Conservation (phyloP, 2,888 invertebrate genomes). For the Rutpela maculata region DNA sequence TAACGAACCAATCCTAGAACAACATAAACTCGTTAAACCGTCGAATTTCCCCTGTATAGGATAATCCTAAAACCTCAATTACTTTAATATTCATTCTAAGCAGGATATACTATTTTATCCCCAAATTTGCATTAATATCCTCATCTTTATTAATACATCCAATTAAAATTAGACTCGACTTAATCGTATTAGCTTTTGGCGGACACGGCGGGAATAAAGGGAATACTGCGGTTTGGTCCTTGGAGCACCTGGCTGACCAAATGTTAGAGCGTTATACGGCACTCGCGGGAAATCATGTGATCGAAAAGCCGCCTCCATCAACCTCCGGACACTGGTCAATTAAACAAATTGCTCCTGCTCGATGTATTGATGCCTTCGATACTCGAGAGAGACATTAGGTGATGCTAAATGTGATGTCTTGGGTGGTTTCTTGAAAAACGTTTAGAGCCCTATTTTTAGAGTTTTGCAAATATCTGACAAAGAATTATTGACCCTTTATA, state of each 20-base stretch:
- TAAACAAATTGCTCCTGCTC: slow-evolving; percentile 44
- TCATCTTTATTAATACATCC: slow-evolving; percentile 17
- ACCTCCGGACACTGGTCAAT: slow-evolving; percentile 43
- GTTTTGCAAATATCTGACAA: neutral
- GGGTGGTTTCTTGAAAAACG: slow-evolving; percentile 11
- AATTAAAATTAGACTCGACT: slow-evolving; percentile 2
- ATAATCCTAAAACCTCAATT: slow-evolving; percentile 2
- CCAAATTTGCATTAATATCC: slow-evolving; percentile 4
- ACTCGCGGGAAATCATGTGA: slow-evolving; percentile 62
- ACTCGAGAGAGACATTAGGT: slow-evolving; percentile 35
- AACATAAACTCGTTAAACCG: too few species aligned
- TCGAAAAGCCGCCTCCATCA: slow-evolving; percentile 52
- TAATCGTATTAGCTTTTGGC: slow-evolving; percentile 22
- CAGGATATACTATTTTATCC: slow-evolving; percentile 1
- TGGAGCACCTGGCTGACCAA: slow-evolving; percentile 30
- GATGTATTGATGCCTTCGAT: slow-evolving; percentile 37
- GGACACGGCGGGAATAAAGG: slow-evolving; percentile 12
- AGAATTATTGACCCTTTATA: neutral
- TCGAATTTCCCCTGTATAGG: neutral
- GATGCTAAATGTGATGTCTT: slow-evolving; percentile 31
- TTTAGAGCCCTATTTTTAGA: neutral
- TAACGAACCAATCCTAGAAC: too few species aligned
- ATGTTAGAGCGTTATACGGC: slow-evolving; percentile 50
- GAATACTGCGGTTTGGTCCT: neutral
- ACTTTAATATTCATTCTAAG: neutral